Base-by-base conservation (phyloP, 2,113 vertebrate genomes). In the Ranitomeya variabilis region DNA sequence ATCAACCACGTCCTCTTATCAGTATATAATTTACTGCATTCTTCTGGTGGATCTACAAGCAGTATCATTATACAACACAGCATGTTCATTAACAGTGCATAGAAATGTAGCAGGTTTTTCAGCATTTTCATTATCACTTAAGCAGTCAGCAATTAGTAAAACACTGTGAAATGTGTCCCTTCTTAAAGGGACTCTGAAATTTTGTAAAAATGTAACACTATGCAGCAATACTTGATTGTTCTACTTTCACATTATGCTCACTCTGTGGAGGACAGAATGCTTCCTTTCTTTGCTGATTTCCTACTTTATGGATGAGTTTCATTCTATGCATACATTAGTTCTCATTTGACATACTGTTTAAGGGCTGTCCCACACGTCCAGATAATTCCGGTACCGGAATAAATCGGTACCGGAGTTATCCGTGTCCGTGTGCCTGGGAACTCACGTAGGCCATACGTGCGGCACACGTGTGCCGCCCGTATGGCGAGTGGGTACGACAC, bases 91-190 rank as follows among this genome's bases (percentile, higher is more conserved):
- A 83, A 54, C 81, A 37, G 62, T 54, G 59, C 81, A 83, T 83
- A 83, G 81, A 83, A 69, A 81, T 54, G 59, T 14, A 54, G 12
- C 81, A 11, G 69, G 19, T 45, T 83, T 83, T 62, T n/a, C 18
- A 66, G 62, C 19, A 83, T 64, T 66, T 64, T 83, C 81, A 83
- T 83, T 83, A 83, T 64, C 81, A 83, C 81, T 67, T 83, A 23
- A 52, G 51, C 62, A 69, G 62, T 83, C 64, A 62, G 62, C 62
- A 54, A 52, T 66, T 83, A 83, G 51, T 83, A 66, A 62, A 60
- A 83, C 64, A 52, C 81, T 67, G 81, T 83, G 64, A 83, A 83
- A 69, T 66, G 37, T 69, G 19, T 66, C 37, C 57, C n/a, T 54
- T 19, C 23, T 64, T 83, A 83, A 83, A 51, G 60, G 45, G 45